These are phyloP conservation scores for Scartelaos histophorus DNA, from an alignment of 2,113 vertebrate species.

Conservation along the genomic window DNA sequence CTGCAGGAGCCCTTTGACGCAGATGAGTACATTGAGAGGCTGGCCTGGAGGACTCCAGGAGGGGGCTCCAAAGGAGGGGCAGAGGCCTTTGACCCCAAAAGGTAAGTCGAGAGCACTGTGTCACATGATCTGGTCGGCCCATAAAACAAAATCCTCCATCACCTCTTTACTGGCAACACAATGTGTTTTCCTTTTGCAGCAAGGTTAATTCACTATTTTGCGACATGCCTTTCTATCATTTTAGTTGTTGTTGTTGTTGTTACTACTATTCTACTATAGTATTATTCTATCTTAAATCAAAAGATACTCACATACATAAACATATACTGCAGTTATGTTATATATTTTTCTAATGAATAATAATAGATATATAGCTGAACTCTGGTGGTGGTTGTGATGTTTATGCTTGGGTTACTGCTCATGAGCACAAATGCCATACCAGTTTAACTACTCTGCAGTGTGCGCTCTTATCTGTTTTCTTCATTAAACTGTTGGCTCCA, in stretches of 20 bases:
- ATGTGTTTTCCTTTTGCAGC: neutral
- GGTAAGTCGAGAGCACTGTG: constrained; percentile 68
- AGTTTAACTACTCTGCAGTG: constrained; percentile 59
- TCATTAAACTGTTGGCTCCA: constrained; percentile 59
- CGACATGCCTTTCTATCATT: neutral
- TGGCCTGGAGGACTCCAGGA: constrained; percentile 97
- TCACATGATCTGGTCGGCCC: neutral
- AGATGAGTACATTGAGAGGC: constrained; percentile 97
- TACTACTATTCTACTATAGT: too few species aligned
- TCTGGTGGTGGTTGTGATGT: constrained; percentile 47
- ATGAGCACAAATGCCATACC: constrained; percentile 67
- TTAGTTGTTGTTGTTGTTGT: neutral
- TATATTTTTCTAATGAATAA: constrained; percentile 20
- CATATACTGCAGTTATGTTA: neutral
- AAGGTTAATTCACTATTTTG: neutral
- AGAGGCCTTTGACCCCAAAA: constrained; percentile 97
- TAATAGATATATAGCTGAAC: neutral
- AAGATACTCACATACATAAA: neutral
- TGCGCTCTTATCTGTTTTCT: constrained; percentile 66
- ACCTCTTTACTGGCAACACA: neutral
- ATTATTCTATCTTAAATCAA: neutral
- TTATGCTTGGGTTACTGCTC: constrained; percentile 56
- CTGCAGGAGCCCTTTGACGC: constrained; percentile 96
- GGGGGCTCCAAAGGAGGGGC: constrained; percentile 96
- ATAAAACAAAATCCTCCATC: neutral